Evolutionary conservation across 1,140 invertebrate species (phyloP).

Genomic region (Sinella curviseta): DNA sequence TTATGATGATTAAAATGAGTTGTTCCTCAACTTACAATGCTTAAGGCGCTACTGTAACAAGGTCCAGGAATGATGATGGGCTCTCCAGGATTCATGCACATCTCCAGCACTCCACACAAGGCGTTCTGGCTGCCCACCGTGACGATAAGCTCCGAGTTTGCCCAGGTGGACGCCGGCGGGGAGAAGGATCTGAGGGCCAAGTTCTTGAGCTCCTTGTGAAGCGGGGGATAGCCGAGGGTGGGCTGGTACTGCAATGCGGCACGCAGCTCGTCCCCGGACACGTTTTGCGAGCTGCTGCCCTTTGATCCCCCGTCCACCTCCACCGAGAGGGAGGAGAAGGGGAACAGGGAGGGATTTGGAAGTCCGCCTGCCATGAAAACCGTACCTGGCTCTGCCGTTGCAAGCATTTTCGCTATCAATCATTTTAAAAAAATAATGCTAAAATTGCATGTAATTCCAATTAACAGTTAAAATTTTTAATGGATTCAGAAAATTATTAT

Average conservation of each 20-base stretch:
- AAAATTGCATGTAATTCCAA: background rate
- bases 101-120: slow-evolving; percentile 70
- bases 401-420: slow-evolving; percentile 65
- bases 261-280: slow-evolving; percentile 63
- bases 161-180: slow-evolving; percentile 62
- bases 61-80: slow-evolving; percentile 69
- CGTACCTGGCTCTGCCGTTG: slow-evolving; percentile 64
- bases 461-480: background rate
- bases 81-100: slow-evolving; percentile 67
- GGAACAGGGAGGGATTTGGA: slow-evolving; percentile 75
- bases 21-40: slow-evolving; percentile 62
- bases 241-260: slow-evolving; percentile 72
- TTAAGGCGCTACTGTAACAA: slow-evolving; percentile 68
- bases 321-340: slow-evolving; percentile 67
- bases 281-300: slow-evolving; percentile 59
- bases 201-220: slow-evolving; percentile 65
- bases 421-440: too few species aligned
- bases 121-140: slow-evolving; percentile 75
- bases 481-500: background rate
- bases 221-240: slow-evolving; percentile 69
- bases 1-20: background rate
- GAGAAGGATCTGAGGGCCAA: slow-evolving; percentile 67
- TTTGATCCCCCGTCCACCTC: slow-evolving; percentile 62
- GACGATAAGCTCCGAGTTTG: slow-evolving; percentile 64
- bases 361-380: slow-evolving; percentile 75